Base-by-base conservation (phyloP, 2,113 vertebrate species). In the Lathamus discolor region DNA sequence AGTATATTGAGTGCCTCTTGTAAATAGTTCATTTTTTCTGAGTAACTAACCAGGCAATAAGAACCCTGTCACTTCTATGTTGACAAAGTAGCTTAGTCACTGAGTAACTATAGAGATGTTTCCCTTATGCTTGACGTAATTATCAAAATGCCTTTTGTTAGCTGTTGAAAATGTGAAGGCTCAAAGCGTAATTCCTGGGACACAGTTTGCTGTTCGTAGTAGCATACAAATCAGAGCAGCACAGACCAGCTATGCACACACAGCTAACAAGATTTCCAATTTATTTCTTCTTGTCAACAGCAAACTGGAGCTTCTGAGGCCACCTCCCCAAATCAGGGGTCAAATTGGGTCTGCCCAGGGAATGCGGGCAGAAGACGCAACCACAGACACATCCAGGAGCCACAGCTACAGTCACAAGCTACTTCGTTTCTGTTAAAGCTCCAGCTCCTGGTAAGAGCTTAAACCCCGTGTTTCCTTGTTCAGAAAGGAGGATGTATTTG, bases 11-110 rank as follows among this genome's bases (percentile, higher is more conserved):
- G 94, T 69, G 73, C 41, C 69, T 85, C 67, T 87, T 70, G 80
- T 86, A 96, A 97, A 93, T 86, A 94, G 77, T 87, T 48, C 57
- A 1, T 23, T 85, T 95, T 94, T 95, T 86, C 83, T 64, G 79
- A 89, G 75, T 78, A 89, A 87, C 61, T 83, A 91, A 86, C 49
- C 43, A 92, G 74, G 76, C 84, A 95, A 62, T 92, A 93, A 91
- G 82, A 92, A 67, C 80, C 68, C 76, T 86, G 69, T 83, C 89
- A 82, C n/a, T 93, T 73, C 52, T 89, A 52, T 91, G 75, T 90
- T 91, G 90, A 88, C 94, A 83, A 93, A 97, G 67, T 75, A 28
- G 62, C 89, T 95, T 92, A 78, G 95, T 91, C 89, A 91, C 92
- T 78, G 39, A 93, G 93, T 96, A 97, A 88, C 92, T 88, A 87